Evolutionary conservation across 92 coral and sea anemone species (phyloP).

Genomic region (Isaurus tuberculatus): DNA sequence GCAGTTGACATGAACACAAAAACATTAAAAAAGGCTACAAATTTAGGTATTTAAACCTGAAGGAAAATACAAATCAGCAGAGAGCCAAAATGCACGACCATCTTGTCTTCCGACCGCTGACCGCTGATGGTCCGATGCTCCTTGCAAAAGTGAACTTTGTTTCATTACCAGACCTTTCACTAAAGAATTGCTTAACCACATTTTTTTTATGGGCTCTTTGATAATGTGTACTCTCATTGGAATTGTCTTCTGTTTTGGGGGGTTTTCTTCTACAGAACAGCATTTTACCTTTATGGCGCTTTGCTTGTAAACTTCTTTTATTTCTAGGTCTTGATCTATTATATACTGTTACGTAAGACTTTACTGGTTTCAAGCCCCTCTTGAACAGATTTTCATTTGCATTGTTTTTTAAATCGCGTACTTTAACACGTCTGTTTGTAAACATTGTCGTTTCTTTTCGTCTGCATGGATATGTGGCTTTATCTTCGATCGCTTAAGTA

Average conservation of each 20-base stretch:
- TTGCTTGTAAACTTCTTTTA: conserved; percentile 49
- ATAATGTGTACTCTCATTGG: conserved; percentile 64
- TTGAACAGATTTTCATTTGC: conserved; percentile 4
- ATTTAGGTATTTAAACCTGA: conserved; percentile 31
- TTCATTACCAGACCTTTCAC: conserved; percentile 7
- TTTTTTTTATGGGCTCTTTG: conserved; percentile 68
- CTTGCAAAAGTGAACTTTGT: conserved; percentile 52
- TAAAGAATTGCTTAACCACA: conserved; percentile 46
- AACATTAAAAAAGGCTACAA: conserved; percentile 39
- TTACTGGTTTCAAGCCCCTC: conserved; percentile 5
- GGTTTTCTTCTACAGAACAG: conserved; percentile 54
- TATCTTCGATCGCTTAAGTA: conserved; percentile 56
- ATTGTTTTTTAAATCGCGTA: conserved; percentile 36
- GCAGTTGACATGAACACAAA: conserved; percentile 40
- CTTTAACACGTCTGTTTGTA: conserved; percentile 60
- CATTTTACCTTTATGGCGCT: conserved; percentile 44
- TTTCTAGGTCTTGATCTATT: conserved; percentile 31
- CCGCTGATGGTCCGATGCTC: conserved; percentile 50
- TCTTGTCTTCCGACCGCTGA: conserved; percentile 24
- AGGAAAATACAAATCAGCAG: conserved; percentile 34
- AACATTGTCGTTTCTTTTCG: conserved; percentile 62
- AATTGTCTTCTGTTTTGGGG: conserved; percentile 47
- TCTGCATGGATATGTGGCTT: conserved; percentile 66
- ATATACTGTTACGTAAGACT: not conserved
- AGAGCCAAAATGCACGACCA: conserved; percentile 48